Percentiles rank a stretch among this genome's conserved stretches.
These are phyloP conservation scores for Girardia tigrina DNA, from an alignment of 2,888 invertebrate species.

Conservation along the genomic window DNA sequence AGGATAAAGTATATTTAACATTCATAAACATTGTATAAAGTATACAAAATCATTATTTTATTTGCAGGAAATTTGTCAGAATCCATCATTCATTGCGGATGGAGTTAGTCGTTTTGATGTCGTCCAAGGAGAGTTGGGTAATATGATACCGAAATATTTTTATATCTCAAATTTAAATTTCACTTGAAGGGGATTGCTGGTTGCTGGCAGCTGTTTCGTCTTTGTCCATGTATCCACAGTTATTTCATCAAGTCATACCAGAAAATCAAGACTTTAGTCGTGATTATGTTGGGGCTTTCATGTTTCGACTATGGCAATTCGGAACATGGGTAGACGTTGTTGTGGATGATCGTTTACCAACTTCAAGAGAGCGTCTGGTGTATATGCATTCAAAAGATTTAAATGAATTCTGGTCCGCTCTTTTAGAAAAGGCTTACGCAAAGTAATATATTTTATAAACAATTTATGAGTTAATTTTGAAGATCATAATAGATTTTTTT, in stretches of 20 bases:
- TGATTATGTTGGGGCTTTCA: constrained; percentile 76
- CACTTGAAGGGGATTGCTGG: constrained; percentile 73
- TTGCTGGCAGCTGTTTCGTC: constrained; percentile 71
- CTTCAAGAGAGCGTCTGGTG: constrained; percentile 66
- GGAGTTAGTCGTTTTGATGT: constrained; percentile 93
- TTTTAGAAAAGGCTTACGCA: constrained; percentile 84
- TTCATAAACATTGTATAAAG: too few species aligned
- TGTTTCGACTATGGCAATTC: constrained; percentile 84
- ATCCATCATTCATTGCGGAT: constrained; percentile 79
- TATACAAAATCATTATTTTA: too few species aligned
- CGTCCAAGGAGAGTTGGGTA: constrained; percentile 79
- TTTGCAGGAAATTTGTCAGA: constrained; percentile 37
- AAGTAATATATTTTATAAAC: constrained; percentile 53
- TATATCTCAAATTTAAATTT: neutral
- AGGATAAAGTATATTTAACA: too few species aligned
- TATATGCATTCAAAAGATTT: constrained; percentile 69
- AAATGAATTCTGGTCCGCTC: constrained; percentile 87
- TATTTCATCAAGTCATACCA: constrained; percentile 87
- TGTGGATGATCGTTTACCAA: constrained; percentile 57
- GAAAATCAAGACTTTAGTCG: constrained; percentile 74
- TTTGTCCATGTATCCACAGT: constrained; percentile 68
- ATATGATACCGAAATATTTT: neutral
- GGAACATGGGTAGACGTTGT: constrained; percentile 58
- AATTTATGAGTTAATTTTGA: neutral
- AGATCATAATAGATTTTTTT: too few species aligned